phyloP scores from a whole-genome alignment of 1,140 invertebrate genomes.

The Idris sp. region DNA sequence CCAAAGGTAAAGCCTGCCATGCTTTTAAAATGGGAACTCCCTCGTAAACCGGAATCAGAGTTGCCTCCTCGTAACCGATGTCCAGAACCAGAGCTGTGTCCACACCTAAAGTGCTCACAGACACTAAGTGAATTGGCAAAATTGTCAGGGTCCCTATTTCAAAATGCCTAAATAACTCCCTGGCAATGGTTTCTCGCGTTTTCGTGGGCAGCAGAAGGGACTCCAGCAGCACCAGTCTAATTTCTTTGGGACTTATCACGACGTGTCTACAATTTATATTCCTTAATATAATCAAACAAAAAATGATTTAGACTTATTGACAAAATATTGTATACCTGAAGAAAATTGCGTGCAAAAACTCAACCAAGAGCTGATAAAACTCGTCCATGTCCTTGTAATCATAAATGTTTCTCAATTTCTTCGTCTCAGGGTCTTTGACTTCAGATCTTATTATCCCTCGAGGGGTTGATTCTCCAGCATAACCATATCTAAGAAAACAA shows the following conservation, averaged over 20 bases:
- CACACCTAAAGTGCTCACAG: conserved; percentile 86
- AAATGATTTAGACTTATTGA: background rate
- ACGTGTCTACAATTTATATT: conserved; percentile 81
- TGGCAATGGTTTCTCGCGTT: conserved; percentile 91
- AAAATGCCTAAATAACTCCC: conserved; percentile 94
- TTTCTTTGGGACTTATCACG: conserved; percentile 94
- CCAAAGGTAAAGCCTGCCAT: conserved; percentile 88
- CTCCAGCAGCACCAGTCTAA: conserved; percentile 93
- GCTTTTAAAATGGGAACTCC: conserved; percentile 90
- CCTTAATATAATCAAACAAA: background rate
- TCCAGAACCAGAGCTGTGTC: conserved; percentile 90
- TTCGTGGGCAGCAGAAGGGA: conserved; percentile 89
- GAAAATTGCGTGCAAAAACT: conserved; percentile 93
- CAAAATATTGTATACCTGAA: conserved; percentile 92
- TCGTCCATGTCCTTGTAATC: conserved; percentile 86
- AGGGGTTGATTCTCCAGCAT: conserved; percentile 91
- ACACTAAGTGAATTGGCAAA: conserved; percentile 88
- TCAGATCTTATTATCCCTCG: conserved; percentile 91
- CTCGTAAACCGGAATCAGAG: conserved; percentile 89
- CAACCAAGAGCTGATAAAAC: conserved; percentile 90
- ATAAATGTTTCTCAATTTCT: conserved; percentile 83
- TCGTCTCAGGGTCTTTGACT: conserved; percentile 83
- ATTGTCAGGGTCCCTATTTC: conserved; percentile 87
- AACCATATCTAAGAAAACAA: conserved; percentile 88
- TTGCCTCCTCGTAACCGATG: conserved; percentile 90